Evolutionary conservation across 2,797 vertebrate genomes (phyloP).

Genomic region (Enteromius mattozi): DNA sequence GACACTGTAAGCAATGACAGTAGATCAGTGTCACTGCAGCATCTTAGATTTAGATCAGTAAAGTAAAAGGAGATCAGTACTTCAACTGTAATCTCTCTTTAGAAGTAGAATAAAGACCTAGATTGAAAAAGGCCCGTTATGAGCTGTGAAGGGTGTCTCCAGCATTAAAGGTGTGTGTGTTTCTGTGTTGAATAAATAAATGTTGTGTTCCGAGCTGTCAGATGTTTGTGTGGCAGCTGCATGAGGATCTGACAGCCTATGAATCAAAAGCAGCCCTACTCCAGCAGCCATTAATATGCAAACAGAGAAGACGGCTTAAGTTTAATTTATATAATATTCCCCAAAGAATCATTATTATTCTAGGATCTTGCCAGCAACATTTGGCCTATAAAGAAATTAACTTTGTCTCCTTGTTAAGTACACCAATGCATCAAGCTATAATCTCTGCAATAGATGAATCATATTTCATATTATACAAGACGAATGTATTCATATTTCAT

Average conservation of each 20-base stretch:
- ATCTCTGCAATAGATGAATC: conserved; percentile 87
- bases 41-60: neutral
- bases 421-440: conserved; percentile 86
- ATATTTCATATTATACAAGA: conserved; percentile 86
- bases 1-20: neutral
- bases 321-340: conserved; percentile 84
- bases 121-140: conserved; percentile 37
- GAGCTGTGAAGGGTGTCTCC: conserved; percentile 41
- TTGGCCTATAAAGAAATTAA: conserved; percentile 86
- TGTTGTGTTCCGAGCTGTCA: conserved; percentile 57
- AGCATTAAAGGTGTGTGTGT: conserved; percentile 51
- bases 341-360: conserved; percentile 81
- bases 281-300: conserved; percentile 77
- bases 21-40: neutral
- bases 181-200: conserved; percentile 59
- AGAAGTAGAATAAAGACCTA: conserved; percentile 20
- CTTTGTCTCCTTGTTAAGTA: conserved; percentile 86
- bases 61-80: conserved; percentile 8
- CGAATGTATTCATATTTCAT: conserved; percentile 92
- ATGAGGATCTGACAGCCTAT: conserved; percentile 69
- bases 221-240: conserved; percentile 64
- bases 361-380: conserved; percentile 76
- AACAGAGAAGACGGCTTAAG: conserved; percentile 75
- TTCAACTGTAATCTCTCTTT: neutral
- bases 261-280: conserved; percentile 71